phyloP scores from a whole-genome alignment of 2,888 invertebrate species.

The Yponomeuta plumbellus region DNA sequence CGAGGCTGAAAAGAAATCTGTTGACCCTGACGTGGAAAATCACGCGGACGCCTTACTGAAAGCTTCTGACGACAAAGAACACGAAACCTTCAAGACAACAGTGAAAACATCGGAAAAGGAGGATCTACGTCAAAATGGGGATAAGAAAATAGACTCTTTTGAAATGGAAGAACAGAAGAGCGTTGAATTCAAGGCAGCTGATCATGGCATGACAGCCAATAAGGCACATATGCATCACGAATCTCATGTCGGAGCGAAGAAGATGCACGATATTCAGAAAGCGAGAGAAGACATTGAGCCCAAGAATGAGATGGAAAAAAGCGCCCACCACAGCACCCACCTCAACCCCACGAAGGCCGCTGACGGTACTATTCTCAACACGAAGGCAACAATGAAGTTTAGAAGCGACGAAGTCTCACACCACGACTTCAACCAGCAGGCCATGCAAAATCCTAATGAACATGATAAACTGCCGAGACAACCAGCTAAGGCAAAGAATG shows the following conservation, averaged over 20 bases:
- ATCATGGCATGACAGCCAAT: background rate
- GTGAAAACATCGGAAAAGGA: background rate
- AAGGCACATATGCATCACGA: background rate
- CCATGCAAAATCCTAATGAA: background rate
- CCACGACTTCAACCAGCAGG: background rate
- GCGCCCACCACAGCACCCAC: background rate
- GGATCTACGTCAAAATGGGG: background rate
- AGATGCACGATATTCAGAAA: background rate
- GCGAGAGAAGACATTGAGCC: background rate
- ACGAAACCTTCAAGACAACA: background rate
- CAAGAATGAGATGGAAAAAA: background rate
- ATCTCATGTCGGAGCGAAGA: background rate
- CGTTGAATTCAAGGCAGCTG: background rate
- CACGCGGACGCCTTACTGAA: background rate
- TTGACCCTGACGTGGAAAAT: background rate
- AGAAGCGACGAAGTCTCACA: background rate
- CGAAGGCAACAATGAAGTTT: background rate
- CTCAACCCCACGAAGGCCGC: background rate
- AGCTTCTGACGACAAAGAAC: background rate
- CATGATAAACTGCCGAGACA: background rate
- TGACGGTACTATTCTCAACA: background rate
- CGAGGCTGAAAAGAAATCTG: background rate
- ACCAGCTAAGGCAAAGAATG: background rate
- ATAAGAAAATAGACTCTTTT: slow-evolving; percentile 14
- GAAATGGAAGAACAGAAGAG: slow-evolving; percentile 17